Percentiles rank a stretch among this genome's conserved stretches.
These are phyloP conservation scores for Hypotaenidia philippensis DNA, from an alignment of 2,797 vertebrate genomes.

Conservation along the genomic window DNA sequence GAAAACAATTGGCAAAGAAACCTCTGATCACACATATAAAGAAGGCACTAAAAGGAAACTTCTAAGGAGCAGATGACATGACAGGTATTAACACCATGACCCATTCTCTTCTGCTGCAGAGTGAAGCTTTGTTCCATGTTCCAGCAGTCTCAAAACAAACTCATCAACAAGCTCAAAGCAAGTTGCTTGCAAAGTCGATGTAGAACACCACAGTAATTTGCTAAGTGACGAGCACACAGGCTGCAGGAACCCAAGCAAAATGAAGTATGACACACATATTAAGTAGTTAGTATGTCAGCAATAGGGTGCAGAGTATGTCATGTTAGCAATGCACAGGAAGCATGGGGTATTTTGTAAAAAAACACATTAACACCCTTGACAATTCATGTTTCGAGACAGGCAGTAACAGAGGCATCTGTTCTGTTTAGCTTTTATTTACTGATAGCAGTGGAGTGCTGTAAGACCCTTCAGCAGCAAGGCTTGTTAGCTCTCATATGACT, in stretches of 20 bases:
- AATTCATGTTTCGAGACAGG: neutral
- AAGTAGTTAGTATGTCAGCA: neutral
- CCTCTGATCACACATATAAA: neutral
- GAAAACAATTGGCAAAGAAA: neutral
- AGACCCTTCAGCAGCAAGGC: neutral
- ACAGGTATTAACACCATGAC: neutral
- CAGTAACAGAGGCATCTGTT: neutral
- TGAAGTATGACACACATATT: rapidly evolving
- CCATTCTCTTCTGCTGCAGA: rapidly evolving
- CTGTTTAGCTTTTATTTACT: neutral
- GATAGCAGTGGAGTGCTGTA: neutral
- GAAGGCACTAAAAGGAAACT: neutral
- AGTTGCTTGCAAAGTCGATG: neutral
- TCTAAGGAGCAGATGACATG: neutral
- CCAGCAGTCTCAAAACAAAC: neutral
- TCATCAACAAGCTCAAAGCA: neutral
- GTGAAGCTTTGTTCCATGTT: rapidly evolving
- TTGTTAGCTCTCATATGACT: neutral
- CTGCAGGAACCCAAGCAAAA: neutral
- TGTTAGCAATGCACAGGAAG: neutral
- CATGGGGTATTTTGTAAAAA: neutral
- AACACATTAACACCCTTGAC: neutral
- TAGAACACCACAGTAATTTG: neutral
- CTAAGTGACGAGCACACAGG: neutral
- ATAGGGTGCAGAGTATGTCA: neutral